Percentiles rank a stretch among this genome's conserved stretches.
Evolutionary conservation across 2,888 invertebrate genomes (phyloP).

Genomic region (Hirtodrosophila histrioides): DNA sequence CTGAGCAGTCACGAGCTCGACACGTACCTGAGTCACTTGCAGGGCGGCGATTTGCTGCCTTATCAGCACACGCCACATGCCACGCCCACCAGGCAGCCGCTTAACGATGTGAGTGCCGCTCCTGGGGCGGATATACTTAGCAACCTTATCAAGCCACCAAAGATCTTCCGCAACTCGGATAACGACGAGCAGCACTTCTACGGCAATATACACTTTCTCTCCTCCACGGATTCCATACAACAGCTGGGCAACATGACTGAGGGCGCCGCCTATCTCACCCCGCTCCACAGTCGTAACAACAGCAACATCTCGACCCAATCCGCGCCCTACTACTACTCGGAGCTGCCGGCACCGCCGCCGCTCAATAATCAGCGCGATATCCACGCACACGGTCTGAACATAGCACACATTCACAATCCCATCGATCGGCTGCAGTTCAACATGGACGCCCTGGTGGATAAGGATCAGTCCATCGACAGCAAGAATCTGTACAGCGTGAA

Average conservation of each 20-base stretch:
- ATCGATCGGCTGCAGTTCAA: constrained; percentile 84
- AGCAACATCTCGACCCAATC: constrained; percentile 87
- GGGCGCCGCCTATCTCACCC: constrained; percentile 76
- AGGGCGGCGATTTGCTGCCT: constrained; percentile 85
- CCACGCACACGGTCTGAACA: constrained; percentile 79
- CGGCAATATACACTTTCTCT: constrained; percentile 83
- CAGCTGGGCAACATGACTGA: constrained; percentile 65
- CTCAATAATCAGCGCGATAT: constrained; percentile 91
- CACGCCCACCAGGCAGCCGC: constrained; percentile 54
- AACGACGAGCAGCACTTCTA: constrained; percentile 82
- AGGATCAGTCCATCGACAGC: constrained; percentile 85
- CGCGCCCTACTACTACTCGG: constrained; percentile 95
- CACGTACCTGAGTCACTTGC: constrained; percentile 88
- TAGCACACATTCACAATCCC: constrained; percentile 85
- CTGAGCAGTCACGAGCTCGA: constrained; percentile 88
- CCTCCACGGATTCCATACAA: constrained; percentile 83
- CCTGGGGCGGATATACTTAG: constrained; percentile 72
- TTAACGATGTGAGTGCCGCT: constrained; percentile 67
- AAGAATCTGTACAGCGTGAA: constrained; percentile 83
- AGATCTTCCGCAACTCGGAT: constrained; percentile 83
- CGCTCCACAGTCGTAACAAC: constrained; percentile 87
- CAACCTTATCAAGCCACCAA: constrained; percentile 83
- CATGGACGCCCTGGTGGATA: constrained; percentile 89
- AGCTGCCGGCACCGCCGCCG: constrained; percentile 85
- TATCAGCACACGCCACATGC: constrained; percentile 43